Conservation (phyloP, 2,797 vertebrate species). For the Squalus acanthias region DNA sequence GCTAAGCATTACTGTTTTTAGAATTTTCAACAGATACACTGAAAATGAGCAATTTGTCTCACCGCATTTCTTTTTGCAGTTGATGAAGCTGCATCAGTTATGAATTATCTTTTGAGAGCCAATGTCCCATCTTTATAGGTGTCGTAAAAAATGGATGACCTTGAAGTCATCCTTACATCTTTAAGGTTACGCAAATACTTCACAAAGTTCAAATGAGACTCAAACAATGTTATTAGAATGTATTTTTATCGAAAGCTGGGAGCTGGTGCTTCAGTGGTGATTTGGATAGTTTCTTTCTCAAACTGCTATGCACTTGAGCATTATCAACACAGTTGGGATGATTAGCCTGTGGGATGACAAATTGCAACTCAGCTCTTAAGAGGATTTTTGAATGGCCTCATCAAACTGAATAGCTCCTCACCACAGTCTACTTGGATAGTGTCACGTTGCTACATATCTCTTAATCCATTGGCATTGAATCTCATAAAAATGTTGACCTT, state of each 20-base stretch:
- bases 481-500: constrained; percentile 11
- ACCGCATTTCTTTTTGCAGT: background rate
- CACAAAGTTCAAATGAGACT: background rate
- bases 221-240: background rate
- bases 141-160: background rate
- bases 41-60: background rate
- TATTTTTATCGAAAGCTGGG: background rate
- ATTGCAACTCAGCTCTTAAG: background rate
- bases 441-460: background rate
- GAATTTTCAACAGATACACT: too few relatives aligned
- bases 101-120: background rate
- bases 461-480: background rate
- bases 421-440: background rate
- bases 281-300: background rate
- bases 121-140: background rate
- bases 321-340: constrained; percentile 14
- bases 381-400: constrained; percentile 29
- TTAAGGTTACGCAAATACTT: background rate
- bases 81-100: background rate
- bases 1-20: too few relatives aligned
- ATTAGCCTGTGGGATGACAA: constrained; percentile 2
- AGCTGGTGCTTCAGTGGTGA: background rate
- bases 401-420: constrained; percentile 21
- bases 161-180: background rate
- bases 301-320: background rate